Evolutionary conservation across 2,888 invertebrate species (phyloP), one percentile per base, ranked within the genome.

Genomic region (Melipona bicolor): DNA sequence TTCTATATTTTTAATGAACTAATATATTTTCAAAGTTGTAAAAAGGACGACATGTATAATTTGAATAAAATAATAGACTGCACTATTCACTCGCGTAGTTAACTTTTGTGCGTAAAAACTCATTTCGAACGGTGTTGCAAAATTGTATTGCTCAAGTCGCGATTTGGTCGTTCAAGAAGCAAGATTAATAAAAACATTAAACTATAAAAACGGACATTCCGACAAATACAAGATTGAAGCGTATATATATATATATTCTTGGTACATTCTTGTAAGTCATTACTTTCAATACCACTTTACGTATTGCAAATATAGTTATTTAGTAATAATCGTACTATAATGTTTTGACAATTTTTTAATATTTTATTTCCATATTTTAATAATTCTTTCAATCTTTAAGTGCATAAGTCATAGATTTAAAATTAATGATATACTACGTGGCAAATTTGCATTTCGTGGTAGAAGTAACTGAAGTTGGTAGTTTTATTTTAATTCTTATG

Each of bases 201-300:
- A 2, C n/a, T n/a, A 56, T 13, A 73, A 68, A 68, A 50, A 43
- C 32, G 19, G 11, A 49, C 27, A 32, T 54, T 62, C 67, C 15
- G 43, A 6, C 24, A 73, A 27, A 62, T 73, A 62, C 24, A 56
- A 50, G 50, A 67, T 69, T 54, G 27, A 56, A 43, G 56, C n/a
- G n/a, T 56, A 15, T 0, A n/a, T 15, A n/a, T 15, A n/a, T 15
- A n/a, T 56, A n/a, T 15, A 36, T 36, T 36, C 36, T 36, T 36
- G 43, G 21, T n/a, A 17, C 68, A 68, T 81, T 79, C 79, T 56
- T 50, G 6, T 61, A 27, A 32, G 67, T 49, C 54, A 50, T 73
- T 81, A 73, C 17, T 61, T 27, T 61, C 61, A 0, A 27, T 27
- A 17, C 17, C n/a, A 15, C 15, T 0, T 24, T 6, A 24, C 59